phyloP scores from a whole-genome alignment of 1,140 invertebrate genomes.

The Monomorium pharaonis region DNA sequence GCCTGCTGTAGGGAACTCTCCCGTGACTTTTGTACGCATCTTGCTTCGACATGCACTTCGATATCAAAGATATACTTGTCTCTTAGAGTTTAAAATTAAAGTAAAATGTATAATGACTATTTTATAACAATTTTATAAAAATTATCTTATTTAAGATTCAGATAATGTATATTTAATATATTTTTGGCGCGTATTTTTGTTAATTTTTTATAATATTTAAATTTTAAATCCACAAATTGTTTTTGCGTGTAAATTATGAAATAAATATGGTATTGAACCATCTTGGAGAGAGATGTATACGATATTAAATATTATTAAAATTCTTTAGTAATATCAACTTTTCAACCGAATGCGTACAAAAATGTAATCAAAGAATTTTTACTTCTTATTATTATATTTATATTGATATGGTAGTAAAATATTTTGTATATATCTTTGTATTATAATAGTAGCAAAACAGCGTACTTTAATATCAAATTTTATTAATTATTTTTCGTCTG shows the following conservation, averaged over 20 bases:
- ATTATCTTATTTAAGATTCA: neutral
- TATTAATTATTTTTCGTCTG: too few relatives aligned
- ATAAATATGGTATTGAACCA: conserved; percentile 8
- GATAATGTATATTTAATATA: neutral
- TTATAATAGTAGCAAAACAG: neutral
- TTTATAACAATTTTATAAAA: neutral
- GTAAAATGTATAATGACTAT: neutral
- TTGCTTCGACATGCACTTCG: conserved; percentile 25
- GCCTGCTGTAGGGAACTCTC: conserved; percentile 29
- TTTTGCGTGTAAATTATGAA: conserved; percentile 7
- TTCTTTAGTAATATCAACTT: conserved; percentile 3
- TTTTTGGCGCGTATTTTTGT: neutral
- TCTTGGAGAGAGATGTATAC: neutral
- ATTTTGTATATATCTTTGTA: neutral
- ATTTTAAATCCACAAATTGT: neutral
- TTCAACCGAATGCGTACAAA: neutral
- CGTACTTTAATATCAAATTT: neutral
- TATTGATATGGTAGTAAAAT: neutral
- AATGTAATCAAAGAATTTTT: conserved; percentile 9
- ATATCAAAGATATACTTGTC: neutral
- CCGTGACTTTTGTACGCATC: conserved; percentile 24
- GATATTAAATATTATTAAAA: conserved; percentile 18
- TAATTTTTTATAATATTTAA: neutral
- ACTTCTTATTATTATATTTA: neutral
- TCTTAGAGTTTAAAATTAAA: conserved; percentile 12